Conservation (phyloP, 2,888 invertebrate species). For the Dermolepida albohirtum region DNA sequence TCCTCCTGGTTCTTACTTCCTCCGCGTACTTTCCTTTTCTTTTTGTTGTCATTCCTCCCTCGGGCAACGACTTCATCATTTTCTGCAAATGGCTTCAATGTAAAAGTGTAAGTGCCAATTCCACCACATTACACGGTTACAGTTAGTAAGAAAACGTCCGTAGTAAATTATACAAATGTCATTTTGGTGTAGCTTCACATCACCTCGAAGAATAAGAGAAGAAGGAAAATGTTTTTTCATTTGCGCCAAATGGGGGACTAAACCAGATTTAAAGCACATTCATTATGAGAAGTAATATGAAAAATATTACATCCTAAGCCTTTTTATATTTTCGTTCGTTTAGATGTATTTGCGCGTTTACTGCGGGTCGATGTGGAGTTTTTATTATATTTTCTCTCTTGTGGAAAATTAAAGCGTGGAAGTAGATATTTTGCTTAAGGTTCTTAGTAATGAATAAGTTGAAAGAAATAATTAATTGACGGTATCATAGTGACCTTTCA, state of each 20-base stretch:
- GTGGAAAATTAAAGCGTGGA: too few species aligned
- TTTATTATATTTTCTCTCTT: too few species aligned
- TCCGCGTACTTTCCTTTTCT: background rate
- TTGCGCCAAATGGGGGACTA: constrained; percentile 1
- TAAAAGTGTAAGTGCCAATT: constrained; percentile 58
- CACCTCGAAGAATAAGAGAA: background rate
- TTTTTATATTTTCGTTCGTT: too few species aligned
- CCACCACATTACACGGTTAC: constrained; percentile 43
- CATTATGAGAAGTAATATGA: background rate
- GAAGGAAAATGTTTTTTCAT: constrained; percentile 25
- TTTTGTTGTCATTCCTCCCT: constrained; percentile 39
- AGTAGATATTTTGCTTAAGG: too few species aligned
- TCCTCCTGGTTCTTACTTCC: background rate
- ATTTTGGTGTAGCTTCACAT: background rate
- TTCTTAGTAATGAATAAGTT: too few species aligned
- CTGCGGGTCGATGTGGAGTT: too few species aligned
- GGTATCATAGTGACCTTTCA: too few species aligned
- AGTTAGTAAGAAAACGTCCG: constrained; percentile 38
- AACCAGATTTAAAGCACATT: constrained; percentile 8
- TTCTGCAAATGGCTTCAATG: constrained; percentile 53
- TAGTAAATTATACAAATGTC: constrained; percentile 44
- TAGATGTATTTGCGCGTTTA: too few species aligned
- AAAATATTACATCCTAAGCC: background rate
- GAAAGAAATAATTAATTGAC: too few species aligned
- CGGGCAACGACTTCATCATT: constrained; percentile 55